Base-by-base conservation (phyloP, 1,140 invertebrate genomes). In the Sinonovacula constricta region DNA sequence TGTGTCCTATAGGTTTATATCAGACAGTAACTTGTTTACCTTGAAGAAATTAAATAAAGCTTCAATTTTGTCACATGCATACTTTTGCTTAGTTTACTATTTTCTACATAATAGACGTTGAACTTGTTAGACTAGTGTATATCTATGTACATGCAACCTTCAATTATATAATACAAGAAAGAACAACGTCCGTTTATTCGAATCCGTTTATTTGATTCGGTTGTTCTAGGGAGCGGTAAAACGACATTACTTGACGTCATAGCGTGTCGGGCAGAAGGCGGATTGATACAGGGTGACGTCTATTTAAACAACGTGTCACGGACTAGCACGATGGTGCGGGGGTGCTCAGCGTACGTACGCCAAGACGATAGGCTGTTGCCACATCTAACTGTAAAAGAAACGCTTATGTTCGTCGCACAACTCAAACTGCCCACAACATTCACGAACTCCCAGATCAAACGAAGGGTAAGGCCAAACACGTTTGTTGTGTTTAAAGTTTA, bases 351-450 rank as follows among this genome's bases (percentile, higher is more conserved):
- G 12, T 88, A 89, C 71, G 87, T 89, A 12, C 81, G 82, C 57
- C 87, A 89, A 66, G 88, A 89, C 63, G 88, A 89, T 60, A 79
- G 86, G 10, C 81, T 89, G 30, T 74, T 88, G 14, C 82, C 83
- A 10, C 82, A 83, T 30, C 71, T 88, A 1, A 88, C 86, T 14
- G 86, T 87, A 7, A 85, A 82, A 49, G 88, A 89, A 70, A 87
- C 87, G 12, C 79, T 89, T 0, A 86, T 88, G 84, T 89, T 89
- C 77, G 86, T 89, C 1, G 88, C 88, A n/a, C 85, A 88, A 49
- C 70, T 89, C 14, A 89, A 89, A 62, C 75, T 89, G 33, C 88
- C 88, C 18, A 84, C 81, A 0, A 83, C 71, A 15, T 86, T 85
- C 54, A 70, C 70, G 2, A 53, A 34, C 12, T 59, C 57, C 12